Base-by-base conservation (phyloP, 2,797 vertebrate species). In the Anabacerthia variegaticeps region DNA sequence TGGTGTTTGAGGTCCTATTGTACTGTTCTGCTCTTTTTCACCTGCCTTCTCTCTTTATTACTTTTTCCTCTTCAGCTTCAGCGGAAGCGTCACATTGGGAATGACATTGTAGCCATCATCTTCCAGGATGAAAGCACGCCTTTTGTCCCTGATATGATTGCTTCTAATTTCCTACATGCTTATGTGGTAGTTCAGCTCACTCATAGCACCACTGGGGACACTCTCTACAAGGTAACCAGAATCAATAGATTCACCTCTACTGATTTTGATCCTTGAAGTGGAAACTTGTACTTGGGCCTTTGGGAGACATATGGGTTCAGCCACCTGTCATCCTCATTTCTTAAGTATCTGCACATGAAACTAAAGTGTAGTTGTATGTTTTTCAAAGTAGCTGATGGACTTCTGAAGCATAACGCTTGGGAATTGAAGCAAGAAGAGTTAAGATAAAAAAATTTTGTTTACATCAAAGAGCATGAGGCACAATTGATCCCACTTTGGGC, bases 31-130 rank as follows among this genome's bases (percentile, higher is more conserved):
- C 46, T 69, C 12, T 56, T 58, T 80, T 73, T 85, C n/a, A 74
- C 32, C 36, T 75, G 46, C 46, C 26, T 66, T 54, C 48, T 72
- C 1, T 3, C 36, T 74, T 71, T n/a, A 9, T 55, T 56, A 2
- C 72, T 78, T 85, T 92, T 56, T 59, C 30, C 37, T 82, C 65
- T 92, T 21, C 96, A 99, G 99, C 98, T 99, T 74, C 99, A 99
- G 95, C 98, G 99, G 88, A 99, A 99, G 93, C 98, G 99, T 88
- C 99, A 99, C 97, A 99, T 99, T 49, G 99, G 99, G 43, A 99
- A 99, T 76, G 99, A 99, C 94, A 99, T 99, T 9, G 99, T 99
- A 76, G 98, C 98, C 41, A 88, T 99, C 92, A 98, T 99, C 81
- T 99, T 98, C 96, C 99, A 99, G 96, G 99, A 99, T n/a, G 98